Evolutionary conservation across 2,797 vertebrate species (phyloP).

Genomic region (Mus caroli): DNA sequence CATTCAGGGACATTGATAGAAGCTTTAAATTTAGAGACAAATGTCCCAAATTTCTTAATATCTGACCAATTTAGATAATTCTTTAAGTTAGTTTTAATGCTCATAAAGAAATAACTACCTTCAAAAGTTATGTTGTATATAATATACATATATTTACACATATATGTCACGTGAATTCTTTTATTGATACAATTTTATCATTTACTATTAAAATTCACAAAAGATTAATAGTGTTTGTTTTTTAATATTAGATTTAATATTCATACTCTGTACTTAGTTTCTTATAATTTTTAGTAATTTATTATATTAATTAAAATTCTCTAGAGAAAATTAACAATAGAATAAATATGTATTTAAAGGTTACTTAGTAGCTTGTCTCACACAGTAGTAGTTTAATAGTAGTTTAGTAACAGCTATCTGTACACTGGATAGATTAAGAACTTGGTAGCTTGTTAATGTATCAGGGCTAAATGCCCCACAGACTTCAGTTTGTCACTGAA

Average conservation of each 20-base stretch:
- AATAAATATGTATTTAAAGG: neutral
- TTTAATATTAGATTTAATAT: neutral
- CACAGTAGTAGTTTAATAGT: no score
- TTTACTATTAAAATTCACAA: neutral
- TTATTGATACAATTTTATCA: neutral
- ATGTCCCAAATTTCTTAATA: neutral
- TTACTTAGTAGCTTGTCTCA: neutral
- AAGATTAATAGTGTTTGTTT: neutral
- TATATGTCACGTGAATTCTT: neutral
- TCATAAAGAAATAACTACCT: conserved; percentile 33
- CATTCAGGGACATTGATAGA: neutral
- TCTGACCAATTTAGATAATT: neutral
- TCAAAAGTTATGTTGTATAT: neutral
- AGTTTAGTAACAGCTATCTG: neutral
- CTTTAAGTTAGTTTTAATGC: conserved; percentile 49
- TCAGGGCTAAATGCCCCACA: neutral
- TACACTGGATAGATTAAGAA: neutral
- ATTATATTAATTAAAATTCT: neutral
- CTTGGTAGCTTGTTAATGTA: neutral
- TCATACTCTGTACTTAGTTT: neutral
- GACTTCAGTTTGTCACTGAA: neutral
- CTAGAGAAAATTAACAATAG: neutral
- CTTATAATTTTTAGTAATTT: neutral
- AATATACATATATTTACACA: neutral
- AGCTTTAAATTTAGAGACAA: neutral